phyloP scores from a whole-genome alignment of 1,140 invertebrate genomes.

The Cotesia chilonis region DNA sequence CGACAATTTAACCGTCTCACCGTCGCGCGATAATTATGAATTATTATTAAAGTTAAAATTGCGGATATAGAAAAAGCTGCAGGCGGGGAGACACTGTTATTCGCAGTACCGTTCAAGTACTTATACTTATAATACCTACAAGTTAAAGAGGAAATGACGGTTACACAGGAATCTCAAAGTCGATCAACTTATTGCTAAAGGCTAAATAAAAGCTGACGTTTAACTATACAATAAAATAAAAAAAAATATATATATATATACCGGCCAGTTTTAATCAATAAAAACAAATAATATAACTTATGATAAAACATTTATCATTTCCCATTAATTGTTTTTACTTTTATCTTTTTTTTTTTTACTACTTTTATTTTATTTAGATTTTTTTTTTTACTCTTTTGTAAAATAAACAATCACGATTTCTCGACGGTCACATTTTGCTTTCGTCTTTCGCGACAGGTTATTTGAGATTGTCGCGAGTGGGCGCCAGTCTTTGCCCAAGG shows the following conservation, averaged over 20 bases:
- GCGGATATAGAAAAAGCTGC: slow-evolving; percentile 23
- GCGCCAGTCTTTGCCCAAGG: slow-evolving; percentile 50
- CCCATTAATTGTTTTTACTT: neutral
- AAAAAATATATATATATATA: slow-evolving; percentile 19
- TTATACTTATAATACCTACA: slow-evolving; percentile 14
- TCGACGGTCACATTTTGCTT: neutral
- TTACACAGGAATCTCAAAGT: slow-evolving; percentile 45
- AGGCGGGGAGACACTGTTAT: slow-evolving; percentile 40
- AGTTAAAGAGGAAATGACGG: slow-evolving; percentile 31
- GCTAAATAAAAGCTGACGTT: slow-evolving; percentile 27
- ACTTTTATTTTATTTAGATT: neutral
- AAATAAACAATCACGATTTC: slow-evolving; percentile 13
- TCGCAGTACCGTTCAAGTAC: slow-evolving; percentile 50
- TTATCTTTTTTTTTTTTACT: neutral
- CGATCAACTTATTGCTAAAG: slow-evolving; percentile 36
- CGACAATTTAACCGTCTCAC: slow-evolving; percentile 1
- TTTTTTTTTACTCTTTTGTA: neutral
- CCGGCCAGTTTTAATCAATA: too few species aligned
- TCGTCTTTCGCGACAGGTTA: slow-evolving; percentile 48
- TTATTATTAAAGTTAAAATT: slow-evolving; percentile 6
- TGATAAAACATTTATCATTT: neutral
- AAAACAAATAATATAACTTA: neutral
- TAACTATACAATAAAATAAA: slow-evolving; percentile 46
- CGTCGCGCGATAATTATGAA: too few species aligned
- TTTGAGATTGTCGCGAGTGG: slow-evolving; percentile 55